Base-by-base conservation (phyloP, 2,888 invertebrate species). In the Sericinus montela region DNA sequence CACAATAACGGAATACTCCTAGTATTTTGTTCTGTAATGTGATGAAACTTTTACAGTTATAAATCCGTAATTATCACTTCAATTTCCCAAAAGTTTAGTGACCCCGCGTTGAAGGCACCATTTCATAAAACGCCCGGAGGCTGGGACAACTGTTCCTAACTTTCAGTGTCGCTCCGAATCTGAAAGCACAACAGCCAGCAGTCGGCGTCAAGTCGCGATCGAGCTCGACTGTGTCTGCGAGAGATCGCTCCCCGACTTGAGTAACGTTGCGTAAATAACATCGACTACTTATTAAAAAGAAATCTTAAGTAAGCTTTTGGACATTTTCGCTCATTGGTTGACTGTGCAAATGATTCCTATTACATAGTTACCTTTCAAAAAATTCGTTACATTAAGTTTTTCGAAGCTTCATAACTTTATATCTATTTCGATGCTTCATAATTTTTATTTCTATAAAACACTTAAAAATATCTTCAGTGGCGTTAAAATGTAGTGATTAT, bases 181-280 rank as follows among this genome's bases (percentile, higher is more conserved):
- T 67, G 69, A 69, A 64, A 58, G 60, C 69, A 69, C 62, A 58
- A 58, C 59, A 25, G 25, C 25, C 59, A 25, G 25, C 25, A 85
- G 84, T 85, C 76, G 74, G 73, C 75, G 67, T 51, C 68, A 60
- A 58, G 66, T 70, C 70, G 72, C 67, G 67, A 61, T 54, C 51
- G 57, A 48, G 51, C 55, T 30, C 39, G 57, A 62, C 71, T 67
- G 78, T 57, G 55, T 62, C 48, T 56, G 42, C 34, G 37, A 37
- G 45, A 47, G 40, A 28, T 23, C 48, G 48, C 49, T 40, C 37
- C 52, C 11, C 14, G 15, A 45, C 52, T 55, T 47, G 57, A 58
- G 55, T 47, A 46, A 57, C 59, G 65, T 51, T 75, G 75, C 85
- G 85, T 83, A 79, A 80, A 81, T 68, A 79, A 85, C 76, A 78